These are phyloP conservation scores for Phaetusa simplex DNA, from an alignment of 2,113 vertebrate species.

Conservation along the genomic window DNA sequence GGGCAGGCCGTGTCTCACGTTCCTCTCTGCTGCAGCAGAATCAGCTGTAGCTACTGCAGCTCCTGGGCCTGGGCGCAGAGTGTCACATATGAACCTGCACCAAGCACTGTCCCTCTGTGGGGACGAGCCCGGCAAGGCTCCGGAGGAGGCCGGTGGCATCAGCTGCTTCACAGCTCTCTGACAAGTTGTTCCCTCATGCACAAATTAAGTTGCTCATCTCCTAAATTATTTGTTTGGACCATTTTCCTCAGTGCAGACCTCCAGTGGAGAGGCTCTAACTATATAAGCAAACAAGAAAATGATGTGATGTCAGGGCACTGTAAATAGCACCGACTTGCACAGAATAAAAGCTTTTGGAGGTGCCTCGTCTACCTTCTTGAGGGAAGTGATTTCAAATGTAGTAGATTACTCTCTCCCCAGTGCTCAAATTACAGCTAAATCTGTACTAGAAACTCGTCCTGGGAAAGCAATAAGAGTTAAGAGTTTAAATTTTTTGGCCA, in stretches of 20 bases:
- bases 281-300: background rate
- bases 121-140: rapidly evolving
- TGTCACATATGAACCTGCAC: background rate
- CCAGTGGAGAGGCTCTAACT: background rate
- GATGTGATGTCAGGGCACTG: background rate
- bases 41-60: background rate
- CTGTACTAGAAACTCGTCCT: background rate
- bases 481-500: constrained; percentile 4
- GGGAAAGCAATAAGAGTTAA: background rate
- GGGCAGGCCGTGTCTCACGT: background rate
- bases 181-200: background rate
- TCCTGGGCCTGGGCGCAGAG: background rate
- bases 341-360: background rate
- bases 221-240: background rate
- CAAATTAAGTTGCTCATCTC: background rate
- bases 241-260: background rate
- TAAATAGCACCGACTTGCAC: background rate
- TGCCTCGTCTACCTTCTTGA: background rate
- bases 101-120: rapidly evolving
- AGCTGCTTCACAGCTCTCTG: background rate
- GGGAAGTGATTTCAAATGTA: background rate
- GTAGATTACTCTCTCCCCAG: background rate
- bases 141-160: background rate
- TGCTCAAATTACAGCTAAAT: background rate
- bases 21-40: background rate